These are phyloP conservation scores for Sphaeramia orbicularis DNA, from an alignment of 2,797 vertebrate genomes.

Conservation along the genomic window DNA sequence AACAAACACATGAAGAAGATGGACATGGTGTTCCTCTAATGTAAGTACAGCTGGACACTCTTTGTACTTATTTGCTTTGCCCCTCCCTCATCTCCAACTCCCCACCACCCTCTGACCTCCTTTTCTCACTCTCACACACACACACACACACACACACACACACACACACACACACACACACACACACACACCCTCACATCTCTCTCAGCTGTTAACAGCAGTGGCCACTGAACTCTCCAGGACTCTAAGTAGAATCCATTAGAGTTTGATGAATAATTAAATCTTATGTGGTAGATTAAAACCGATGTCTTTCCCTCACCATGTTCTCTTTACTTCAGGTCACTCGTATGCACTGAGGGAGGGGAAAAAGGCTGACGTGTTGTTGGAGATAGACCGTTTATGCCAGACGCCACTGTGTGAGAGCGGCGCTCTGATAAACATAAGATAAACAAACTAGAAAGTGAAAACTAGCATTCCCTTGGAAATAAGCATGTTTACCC, in stretches of 20 bases:
- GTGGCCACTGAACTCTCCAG: slow-evolving; percentile 67
- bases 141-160: background rate
- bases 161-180: background rate
- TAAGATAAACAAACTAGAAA: slow-evolving; percentile 53
- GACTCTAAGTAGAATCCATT: slow-evolving; percentile 75
- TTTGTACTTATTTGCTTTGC: background rate
- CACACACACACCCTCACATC: background rate
- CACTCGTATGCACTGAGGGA: slow-evolving; percentile 19
- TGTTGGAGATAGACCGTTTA: slow-evolving; percentile 20
- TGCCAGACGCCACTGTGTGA: slow-evolving; percentile 6
- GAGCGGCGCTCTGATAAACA: slow-evolving; percentile 36
- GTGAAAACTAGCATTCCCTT: slow-evolving; percentile 28
- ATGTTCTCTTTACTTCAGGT: slow-evolving; percentile 50
- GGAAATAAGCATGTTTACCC: slow-evolving; percentile 31
- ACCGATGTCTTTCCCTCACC: slow-evolving; percentile 55
- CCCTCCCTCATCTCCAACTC: background rate
- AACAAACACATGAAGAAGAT: background rate
- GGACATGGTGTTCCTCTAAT: background rate
- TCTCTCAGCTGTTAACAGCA: slow-evolving; percentile 51
- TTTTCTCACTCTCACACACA: slow-evolving; percentile 34
- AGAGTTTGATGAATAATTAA: slow-evolving; percentile 76
- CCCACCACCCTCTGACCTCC: slow-evolving; percentile 32
- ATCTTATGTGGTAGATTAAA: slow-evolving; percentile 62
- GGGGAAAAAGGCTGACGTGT: slow-evolving; percentile 6
- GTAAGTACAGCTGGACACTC: background rate